phyloP scores from a whole-genome alignment of 2,888 invertebrate genomes.

The Conops quadrifasciatus region DNA sequence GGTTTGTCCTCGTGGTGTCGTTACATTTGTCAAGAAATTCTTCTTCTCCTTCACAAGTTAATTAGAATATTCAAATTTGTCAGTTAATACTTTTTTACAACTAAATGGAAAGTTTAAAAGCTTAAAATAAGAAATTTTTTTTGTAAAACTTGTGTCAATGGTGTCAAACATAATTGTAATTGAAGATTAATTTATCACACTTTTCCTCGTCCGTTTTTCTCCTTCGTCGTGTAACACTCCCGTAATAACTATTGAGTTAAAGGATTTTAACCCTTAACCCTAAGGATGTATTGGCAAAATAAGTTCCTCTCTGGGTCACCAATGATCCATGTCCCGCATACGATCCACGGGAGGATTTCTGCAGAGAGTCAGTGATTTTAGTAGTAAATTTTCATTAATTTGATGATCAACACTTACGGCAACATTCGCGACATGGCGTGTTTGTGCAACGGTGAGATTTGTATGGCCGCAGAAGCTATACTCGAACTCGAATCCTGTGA shows the following conservation, averaged over 20 bases:
- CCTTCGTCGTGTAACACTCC: neutral
- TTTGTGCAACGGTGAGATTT: slow-evolving; percentile 64
- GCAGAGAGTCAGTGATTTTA: slow-evolving; percentile 36
- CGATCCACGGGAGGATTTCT: slow-evolving; percentile 64
- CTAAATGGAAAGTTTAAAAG: neutral
- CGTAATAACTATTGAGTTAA: neutral
- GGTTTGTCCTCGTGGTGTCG: too few relatives aligned
- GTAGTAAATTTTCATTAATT: neutral
- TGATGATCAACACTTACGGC: slow-evolving; percentile 56
- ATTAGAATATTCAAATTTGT: neutral
- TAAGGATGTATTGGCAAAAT: slow-evolving; percentile 1
- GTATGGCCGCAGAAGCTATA: slow-evolving; percentile 67
- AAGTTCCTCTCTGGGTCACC: slow-evolving; percentile 52
- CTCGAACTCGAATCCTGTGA: slow-evolving; percentile 72
- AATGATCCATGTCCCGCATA: slow-evolving; percentile 62
- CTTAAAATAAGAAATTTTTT: neutral
- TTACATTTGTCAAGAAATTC: neutral
- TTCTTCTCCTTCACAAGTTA: neutral
- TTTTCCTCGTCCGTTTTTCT: slow-evolving; percentile 46
- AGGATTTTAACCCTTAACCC: slow-evolving; percentile 19
- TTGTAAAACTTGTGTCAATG: neutral
- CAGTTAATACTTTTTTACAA: slow-evolving; percentile 2
- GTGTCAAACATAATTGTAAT: slow-evolving; percentile 9
- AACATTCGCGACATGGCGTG: slow-evolving; percentile 63
- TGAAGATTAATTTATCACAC: slow-evolving; percentile 51